Percentiles rank a stretch among this genome's conserved stretches.
Evolutionary conservation across 2,113 vertebrate genomes (phyloP).

Genomic region (Chloropsis hardwickii): DNA sequence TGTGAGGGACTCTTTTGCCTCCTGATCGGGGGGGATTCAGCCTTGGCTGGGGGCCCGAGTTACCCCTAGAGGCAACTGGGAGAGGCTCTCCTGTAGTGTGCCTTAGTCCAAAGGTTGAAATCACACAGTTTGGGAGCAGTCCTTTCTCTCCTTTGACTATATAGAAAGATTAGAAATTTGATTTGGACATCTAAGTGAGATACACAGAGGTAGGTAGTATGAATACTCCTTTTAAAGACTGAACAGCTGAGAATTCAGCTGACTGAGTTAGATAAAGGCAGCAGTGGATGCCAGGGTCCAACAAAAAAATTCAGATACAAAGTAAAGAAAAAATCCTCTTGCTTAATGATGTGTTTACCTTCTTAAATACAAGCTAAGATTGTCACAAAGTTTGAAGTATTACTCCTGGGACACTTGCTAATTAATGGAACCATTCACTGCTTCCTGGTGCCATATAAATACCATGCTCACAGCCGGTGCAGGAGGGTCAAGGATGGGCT

Average conservation of each 20-base stretch:
- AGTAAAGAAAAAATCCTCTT: neutral
- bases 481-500: neutral
- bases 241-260: neutral
- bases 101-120: neutral
- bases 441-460: neutral
- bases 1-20: rapidly evolving
- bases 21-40: neutral
- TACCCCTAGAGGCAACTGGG: neutral
- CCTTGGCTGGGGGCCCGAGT: neutral
- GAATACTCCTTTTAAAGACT: neutral
- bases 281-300: neutral
- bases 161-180: neutral
- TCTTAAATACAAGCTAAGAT: neutral
- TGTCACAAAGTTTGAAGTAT: neutral
- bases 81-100: neutral
- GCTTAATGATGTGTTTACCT: neutral
- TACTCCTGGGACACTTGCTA: neutral
- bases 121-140: neutral
- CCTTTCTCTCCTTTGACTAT: neutral
- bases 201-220: neutral
- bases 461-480: neutral
- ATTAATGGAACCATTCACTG: neutral
- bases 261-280: neutral
- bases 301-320: neutral
- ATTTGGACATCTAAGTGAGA: neutral